Conservation (phyloP, 2,888 invertebrate species). For the Nasonia oneida region DNA sequence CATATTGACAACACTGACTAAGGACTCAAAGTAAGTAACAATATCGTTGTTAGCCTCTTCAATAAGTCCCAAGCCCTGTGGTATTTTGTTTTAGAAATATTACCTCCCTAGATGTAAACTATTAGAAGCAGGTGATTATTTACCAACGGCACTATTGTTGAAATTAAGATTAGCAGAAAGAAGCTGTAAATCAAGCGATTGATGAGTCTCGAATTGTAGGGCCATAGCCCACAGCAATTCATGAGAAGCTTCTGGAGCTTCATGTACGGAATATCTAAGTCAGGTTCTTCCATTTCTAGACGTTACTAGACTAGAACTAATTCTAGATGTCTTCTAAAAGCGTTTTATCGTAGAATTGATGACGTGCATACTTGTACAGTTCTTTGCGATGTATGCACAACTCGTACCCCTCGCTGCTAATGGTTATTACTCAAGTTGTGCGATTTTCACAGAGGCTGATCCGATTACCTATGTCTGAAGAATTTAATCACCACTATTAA, state of each 20-base stretch:
- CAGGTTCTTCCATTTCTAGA: neutral
- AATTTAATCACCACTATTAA: neutral
- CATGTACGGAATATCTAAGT: neutral
- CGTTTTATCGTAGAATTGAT: neutral
- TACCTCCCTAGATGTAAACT: neutral
- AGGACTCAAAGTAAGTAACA: slow-evolving; percentile 14
- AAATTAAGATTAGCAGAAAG: too few relatives aligned
- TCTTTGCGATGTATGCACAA: neutral
- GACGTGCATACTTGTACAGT: neutral
- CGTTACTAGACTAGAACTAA: neutral
- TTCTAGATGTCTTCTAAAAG: neutral
- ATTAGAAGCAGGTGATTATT: neutral
- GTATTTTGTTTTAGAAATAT: neutral
- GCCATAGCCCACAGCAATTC: neutral
- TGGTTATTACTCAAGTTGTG: neutral
- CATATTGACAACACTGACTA: neutral
- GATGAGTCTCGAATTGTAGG: neutral
- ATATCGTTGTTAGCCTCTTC: slow-evolving; percentile 3
- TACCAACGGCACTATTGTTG: slow-evolving; percentile 24
- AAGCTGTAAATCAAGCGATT: neutral
- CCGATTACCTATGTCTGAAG: neutral
- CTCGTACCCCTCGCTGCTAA: neutral
- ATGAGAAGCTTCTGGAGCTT: neutral
- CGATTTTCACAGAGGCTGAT: neutral
- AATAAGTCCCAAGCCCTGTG: slow-evolving; percentile 10